A percentile compares a stretch with the other conserved stretches of the same genome.
These are phyloP conservation scores for Villa cingulata DNA, from an alignment of 2,888 invertebrate genomes.

Conservation along the genomic window DNA sequence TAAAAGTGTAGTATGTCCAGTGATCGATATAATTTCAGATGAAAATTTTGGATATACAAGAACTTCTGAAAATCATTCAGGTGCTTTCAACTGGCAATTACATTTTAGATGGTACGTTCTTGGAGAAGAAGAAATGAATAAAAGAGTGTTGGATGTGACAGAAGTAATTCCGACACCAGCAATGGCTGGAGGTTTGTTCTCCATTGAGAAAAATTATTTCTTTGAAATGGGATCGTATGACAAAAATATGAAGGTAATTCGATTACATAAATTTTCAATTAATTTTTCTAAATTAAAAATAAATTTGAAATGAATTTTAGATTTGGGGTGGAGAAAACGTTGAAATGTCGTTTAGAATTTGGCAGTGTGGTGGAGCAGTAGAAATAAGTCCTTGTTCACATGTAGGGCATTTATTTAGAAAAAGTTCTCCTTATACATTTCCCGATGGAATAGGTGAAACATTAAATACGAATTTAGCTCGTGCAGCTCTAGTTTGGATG, in stretches of 20 bases:
- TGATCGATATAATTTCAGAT: conserved; percentile 90
- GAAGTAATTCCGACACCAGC: conserved; percentile 70
- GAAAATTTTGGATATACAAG: conserved; percentile 91
- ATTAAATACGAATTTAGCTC: conserved; percentile 75
- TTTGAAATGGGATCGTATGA: conserved; percentile 81
- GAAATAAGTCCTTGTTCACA: conserved; percentile 88
- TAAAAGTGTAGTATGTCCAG: conserved; percentile 42
- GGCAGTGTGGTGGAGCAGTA: conserved; percentile 87
- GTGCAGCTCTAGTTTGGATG: conserved; percentile 96
- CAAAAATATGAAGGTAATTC: conserved; percentile 65
- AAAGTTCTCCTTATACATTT: conserved; percentile 89
- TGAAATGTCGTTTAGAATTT: conserved; percentile 90
- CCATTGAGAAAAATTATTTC: conserved; percentile 74
- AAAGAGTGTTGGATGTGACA: conserved; percentile 58
- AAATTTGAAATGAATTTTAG: conserved; percentile 10
- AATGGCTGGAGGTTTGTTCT: conserved; percentile 82
- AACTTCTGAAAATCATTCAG: conserved; percentile 86
- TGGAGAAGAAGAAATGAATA: conserved; percentile 42
- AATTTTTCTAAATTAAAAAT: not conserved
- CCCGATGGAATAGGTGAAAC: conserved; percentile 74
- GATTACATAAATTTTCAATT: not conserved
- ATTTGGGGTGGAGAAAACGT: conserved; percentile 99
- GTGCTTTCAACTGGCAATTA: conserved; percentile 95
- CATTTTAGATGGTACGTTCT: conserved; percentile 71
- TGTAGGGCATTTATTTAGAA: conserved; percentile 85